phyloP scores from a whole-genome alignment of 1,140 invertebrate genomes.

The Orchesella cincta region DNA sequence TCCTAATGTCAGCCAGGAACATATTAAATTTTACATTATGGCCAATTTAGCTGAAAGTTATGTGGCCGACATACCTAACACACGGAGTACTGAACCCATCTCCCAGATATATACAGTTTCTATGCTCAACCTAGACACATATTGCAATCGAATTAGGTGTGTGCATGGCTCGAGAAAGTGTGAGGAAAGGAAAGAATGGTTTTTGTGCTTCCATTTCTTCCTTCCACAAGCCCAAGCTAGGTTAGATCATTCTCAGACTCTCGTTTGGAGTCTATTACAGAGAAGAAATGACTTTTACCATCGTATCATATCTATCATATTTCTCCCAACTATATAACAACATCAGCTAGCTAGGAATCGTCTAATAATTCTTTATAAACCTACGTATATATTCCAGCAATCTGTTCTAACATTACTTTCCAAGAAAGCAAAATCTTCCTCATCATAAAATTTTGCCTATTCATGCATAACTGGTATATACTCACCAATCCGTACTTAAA shows the following conservation, averaged over 20 bases:
- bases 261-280: neutral
- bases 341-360: no score
- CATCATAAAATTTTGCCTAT: no score
- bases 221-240: neutral
- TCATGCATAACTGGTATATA: no score
- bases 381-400: no score
- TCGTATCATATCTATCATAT: neutral
- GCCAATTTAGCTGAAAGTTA: conserved; percentile 39
- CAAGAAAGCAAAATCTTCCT: no score
- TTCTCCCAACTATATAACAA: no score
- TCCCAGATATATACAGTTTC: no score
- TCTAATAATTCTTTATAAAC: no score
- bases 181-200: neutral
- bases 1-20: conserved; percentile 30
- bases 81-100: neutral
- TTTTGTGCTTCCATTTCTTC: neutral
- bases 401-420: no score
- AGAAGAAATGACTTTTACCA: neutral
- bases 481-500: no score
- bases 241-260: neutral
- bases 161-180: neutral
- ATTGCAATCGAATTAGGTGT: no score
- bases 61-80: neutral
- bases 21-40: conserved; percentile 46
- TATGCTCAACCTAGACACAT: no score